Conservation (phyloP, 2,888 invertebrate species). For the Campoplex nolae region DNA sequence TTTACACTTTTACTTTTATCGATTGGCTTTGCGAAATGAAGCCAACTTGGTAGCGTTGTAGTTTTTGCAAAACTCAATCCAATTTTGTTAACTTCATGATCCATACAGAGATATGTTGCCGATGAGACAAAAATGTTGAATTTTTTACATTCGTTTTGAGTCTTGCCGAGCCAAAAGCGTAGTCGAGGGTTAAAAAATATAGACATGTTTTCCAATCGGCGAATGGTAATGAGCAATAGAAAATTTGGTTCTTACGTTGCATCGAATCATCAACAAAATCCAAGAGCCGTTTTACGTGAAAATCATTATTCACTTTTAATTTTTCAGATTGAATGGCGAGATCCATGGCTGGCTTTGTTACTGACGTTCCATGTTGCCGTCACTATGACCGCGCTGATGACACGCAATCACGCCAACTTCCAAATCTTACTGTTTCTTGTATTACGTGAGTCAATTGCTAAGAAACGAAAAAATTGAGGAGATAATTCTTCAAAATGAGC, state of each 20-base stretch:
- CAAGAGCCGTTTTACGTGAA: neutral
- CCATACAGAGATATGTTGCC: neutral
- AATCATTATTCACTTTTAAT: neutral
- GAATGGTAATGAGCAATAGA: too few relatives aligned
- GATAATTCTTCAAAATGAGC: neutral
- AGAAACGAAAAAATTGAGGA: neutral
- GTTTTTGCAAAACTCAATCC: neutral
- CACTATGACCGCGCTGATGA: constrained; percentile 92
- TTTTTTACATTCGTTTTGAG: neutral
- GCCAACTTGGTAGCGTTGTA: neutral
- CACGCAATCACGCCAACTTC: constrained; percentile 94
- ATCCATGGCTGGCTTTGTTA: constrained; percentile 93
- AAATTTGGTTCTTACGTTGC: neutral
- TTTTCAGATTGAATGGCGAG: constrained; percentile 93
- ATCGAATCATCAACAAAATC: neutral
- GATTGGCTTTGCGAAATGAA: neutral
- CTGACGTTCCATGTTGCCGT: constrained; percentile 91
- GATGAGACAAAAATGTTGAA: neutral
- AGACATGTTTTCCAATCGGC: neutral
- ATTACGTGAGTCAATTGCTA: constrained; percentile 88
- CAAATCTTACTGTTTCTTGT: constrained; percentile 93
- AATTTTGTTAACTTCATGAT: neutral
- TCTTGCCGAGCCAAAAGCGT: too few relatives aligned
- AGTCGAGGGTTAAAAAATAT: too few relatives aligned
- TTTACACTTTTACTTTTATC: neutral